Evolutionary conservation across 92 coral and sea anemone species (phyloP).

Genomic region (Epizoanthus ramosus): DNA sequence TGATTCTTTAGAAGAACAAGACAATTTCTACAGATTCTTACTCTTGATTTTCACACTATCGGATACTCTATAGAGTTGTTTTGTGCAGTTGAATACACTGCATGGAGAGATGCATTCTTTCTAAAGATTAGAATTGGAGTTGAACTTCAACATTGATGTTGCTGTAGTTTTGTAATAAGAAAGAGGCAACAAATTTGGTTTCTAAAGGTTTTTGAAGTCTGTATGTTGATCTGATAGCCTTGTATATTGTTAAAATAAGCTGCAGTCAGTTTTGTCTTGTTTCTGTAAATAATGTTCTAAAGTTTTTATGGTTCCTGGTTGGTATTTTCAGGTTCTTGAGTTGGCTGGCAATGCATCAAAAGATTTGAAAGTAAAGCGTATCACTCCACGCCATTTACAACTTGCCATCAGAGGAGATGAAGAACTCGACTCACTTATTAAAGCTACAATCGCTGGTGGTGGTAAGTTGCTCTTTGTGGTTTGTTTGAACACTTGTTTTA

Average conservation of each 20-base stretch:
- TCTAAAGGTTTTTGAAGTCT: neutral
- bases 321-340: conserved; percentile 79
- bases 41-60: no score
- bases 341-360: conserved; percentile 99
- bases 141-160: no score
- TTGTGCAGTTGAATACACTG: no score
- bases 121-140: no score
- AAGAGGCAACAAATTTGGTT: neutral
- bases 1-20: neutral
- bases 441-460: conserved; percentile 99
- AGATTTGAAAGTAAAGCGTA: conserved; percentile 98
- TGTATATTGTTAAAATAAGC: no score
- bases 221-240: no score
- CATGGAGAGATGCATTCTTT: no score
- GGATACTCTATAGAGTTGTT: no score
- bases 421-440: conserved; percentile 98
- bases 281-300: neutral
- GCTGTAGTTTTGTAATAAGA: no score
- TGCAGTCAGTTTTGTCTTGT: neutral
- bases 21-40: no score
- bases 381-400: conserved; percentile 99
- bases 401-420: conserved; percentile 99
- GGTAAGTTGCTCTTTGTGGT: conserved; percentile 65
- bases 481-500: neutral
- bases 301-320: neutral